Conservation (phyloP, 2,797 vertebrate species). For the Heliangelus exortis region DNA sequence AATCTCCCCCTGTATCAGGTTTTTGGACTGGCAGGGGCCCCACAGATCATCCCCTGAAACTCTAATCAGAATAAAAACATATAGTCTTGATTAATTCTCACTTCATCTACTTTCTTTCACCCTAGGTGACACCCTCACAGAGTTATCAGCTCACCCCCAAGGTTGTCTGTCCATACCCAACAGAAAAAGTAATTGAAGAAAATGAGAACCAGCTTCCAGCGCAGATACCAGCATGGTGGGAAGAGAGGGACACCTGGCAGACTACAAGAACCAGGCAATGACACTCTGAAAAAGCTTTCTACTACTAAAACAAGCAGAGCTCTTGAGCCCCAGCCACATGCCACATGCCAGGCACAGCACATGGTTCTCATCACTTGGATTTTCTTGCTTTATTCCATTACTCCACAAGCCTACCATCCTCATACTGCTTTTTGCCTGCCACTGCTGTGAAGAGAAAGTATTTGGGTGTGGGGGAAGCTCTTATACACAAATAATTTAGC, state of each 20-base stretch:
- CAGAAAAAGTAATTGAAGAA: not conserved
- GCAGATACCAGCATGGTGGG: not conserved
- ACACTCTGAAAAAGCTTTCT: not conserved
- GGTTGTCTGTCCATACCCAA: not conserved
- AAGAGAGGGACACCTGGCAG: not conserved
- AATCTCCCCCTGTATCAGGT: not conserved
- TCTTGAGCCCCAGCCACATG: not conserved
- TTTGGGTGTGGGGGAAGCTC: not conserved
- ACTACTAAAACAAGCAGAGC: not conserved
- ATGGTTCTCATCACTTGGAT: rapidly evolving
- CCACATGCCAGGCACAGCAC: not conserved
- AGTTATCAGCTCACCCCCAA: not conserved
- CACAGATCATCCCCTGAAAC: not conserved
- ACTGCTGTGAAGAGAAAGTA: not conserved
- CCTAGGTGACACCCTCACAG: not conserved
- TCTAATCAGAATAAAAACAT: not conserved
- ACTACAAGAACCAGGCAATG: not conserved
- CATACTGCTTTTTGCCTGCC: not conserved
- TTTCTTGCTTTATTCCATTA: not conserved
- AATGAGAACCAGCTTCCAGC: not conserved
- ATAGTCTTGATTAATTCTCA: not conserved
- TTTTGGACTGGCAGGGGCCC: not conserved
- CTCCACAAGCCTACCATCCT: not conserved
- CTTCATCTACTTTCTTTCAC: not conserved
- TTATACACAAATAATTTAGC: not conserved